These are phyloP conservation scores for Tetrax tetrax DNA, from an alignment of 2,113 vertebrate species.

Conservation along the genomic window DNA sequence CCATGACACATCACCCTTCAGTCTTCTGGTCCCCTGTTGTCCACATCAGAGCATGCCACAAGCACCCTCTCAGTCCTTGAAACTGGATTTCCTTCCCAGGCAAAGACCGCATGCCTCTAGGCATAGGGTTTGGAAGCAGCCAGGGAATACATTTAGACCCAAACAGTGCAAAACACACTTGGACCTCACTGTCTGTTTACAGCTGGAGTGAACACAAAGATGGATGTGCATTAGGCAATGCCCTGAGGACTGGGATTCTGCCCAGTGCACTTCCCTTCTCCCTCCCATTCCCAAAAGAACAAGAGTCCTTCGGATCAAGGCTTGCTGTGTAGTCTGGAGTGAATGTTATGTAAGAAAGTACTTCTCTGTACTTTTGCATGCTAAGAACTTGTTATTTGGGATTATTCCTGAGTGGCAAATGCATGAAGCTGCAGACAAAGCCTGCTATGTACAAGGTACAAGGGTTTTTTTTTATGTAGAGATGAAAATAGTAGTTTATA, in stretches of 20 bases:
- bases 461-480: neutral
- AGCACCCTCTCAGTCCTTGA: neutral
- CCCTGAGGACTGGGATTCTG: neutral
- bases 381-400: neutral
- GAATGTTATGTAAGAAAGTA: neutral
- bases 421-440: neutral
- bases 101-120: neutral
- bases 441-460: rapidly evolving
- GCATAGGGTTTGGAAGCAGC: neutral
- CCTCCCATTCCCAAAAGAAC: neutral
- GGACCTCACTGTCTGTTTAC: neutral
- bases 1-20: rapidly evolving
- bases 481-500: neutral
- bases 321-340: neutral
- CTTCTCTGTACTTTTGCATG: neutral
- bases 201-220: neutral
- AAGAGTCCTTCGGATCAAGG: neutral
- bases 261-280: neutral
- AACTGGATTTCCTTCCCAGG: neutral
- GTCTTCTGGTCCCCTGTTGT: neutral
- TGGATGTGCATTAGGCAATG: neutral
- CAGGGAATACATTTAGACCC: neutral
- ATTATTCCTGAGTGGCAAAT: neutral
- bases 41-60: neutral
- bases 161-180: neutral